Evolutionary conservation across 2,888 invertebrate genomes (phyloP).

Genomic region (Noctua pronuba): DNA sequence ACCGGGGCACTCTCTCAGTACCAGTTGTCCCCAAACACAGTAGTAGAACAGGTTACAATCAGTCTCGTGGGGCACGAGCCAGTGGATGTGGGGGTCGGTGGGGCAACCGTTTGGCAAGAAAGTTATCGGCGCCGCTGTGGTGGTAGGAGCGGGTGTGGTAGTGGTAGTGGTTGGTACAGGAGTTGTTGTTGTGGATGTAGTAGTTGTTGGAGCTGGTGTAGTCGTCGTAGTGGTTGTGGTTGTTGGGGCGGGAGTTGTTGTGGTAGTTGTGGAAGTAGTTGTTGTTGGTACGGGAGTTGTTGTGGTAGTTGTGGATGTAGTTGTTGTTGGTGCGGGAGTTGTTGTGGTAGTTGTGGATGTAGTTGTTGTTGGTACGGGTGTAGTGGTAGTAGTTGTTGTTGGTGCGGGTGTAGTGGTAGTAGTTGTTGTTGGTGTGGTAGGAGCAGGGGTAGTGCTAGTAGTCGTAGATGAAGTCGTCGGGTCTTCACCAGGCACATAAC

Average conservation of each 20-base stretch:
- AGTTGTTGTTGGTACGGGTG: conserved; percentile 29
- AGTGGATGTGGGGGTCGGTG: conserved; percentile 77
- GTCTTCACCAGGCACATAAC: conserved; percentile 71
- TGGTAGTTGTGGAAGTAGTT: conserved; percentile 36
- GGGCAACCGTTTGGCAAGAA: conserved; percentile 83
- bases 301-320: conserved; percentile 28
- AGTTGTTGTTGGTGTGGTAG: conserved; percentile 20
- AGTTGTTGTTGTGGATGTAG: conserved; percentile 32
- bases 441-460: conserved; percentile 15
- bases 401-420: conserved; percentile 49
- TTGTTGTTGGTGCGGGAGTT: conserved; percentile 26
- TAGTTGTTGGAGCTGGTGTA: conserved; percentile 41
- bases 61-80: conserved; percentile 79
- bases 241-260: conserved; percentile 34
- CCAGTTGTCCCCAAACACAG: conserved; percentile 81
- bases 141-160: conserved; percentile 30
- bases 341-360: conserved; percentile 42
- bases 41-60: conserved; percentile 82
- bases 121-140: conserved; percentile 51
- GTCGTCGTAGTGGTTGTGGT: conserved; percentile 26
- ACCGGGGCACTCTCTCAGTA: conserved; percentile 71
- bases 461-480: conserved; percentile 25
- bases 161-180: conserved; percentile 35
- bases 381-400: conserved; percentile 34
- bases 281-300: conserved; percentile 26